Base-by-base conservation (phyloP, 92 coral and sea anemone species). In the Actinernus sp. region DNA sequence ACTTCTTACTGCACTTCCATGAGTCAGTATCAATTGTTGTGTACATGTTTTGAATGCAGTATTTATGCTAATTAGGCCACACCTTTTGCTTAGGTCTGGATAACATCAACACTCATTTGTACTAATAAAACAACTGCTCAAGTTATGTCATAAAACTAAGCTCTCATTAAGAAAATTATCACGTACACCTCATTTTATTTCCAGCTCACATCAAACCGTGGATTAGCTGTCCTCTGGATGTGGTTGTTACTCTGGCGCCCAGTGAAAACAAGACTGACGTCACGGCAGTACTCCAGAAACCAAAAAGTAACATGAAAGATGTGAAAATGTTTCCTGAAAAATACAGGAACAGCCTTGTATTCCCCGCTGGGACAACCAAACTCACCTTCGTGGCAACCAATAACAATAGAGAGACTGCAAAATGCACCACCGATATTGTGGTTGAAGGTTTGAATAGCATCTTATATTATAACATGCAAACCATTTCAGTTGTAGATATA, bases 371-470 rank as follows among this genome's bases (percentile, higher is more conserved):
- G 17, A 31, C 4, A 10, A 88, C 86, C 12, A 18, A 14, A 3
- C 75, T 88, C 20, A 88, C 83, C 4, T 88, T 76, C 26, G 71
- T 68, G 28, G 94, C 89, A 24, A 51, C 76, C 13, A 88, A 82
- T 38, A 82, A 61, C 24, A 52, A 70, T 24, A 83, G 89, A 1
- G 78, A 52, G 16, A 77, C 77, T 1, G 79, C 61, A 31, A 58
- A 61, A 43, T 88, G 94, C 40, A 54, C 57, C 13, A 72, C 81
- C 0, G 26, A 31, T 32, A 27, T 88, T 18, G n/a, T 21, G 3
- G 76, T 88, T 17, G 51, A 66, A 77, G 94, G 94, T 82, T 29
- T 0, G 66, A 28, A 24, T n/a, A n/a, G n/a, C n/a, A n/a, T n/a
- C n/a, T n/a, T n/a, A n/a, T n/a, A n/a, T n/a, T n/a, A n/a, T n/a